Percentiles rank a stretch among this genome's conserved stretches.
phyloP scores from a whole-genome alignment of 2,797 vertebrate species.

The Galaxias olidus region DNA sequence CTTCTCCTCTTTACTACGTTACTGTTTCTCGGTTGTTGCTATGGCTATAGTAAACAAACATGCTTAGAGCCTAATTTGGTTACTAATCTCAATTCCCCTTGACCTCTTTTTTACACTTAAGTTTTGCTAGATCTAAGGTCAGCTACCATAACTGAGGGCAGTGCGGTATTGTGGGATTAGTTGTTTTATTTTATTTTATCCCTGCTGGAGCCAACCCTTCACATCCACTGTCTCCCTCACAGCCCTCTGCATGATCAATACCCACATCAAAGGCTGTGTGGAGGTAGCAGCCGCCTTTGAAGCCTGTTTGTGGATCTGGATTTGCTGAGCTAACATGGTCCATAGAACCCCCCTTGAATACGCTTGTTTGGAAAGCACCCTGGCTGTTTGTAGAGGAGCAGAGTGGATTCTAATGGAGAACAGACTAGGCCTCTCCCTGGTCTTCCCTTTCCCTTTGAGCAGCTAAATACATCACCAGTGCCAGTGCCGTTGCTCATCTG shows the following conservation, averaged over 20 bases:
- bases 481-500: slow-evolving; percentile 63
- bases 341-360: slow-evolving; percentile 75
- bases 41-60: too few relatives aligned
- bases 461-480: slow-evolving; percentile 54
- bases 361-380: slow-evolving; percentile 90
- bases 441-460: slow-evolving; percentile 63
- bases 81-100: slow-evolving; percentile 53
- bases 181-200: slow-evolving; percentile 63
- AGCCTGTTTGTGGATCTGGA: slow-evolving; percentile 85
- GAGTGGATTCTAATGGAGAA: slow-evolving; percentile 84
- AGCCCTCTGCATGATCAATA: slow-evolving; percentile 79
- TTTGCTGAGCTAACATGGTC: slow-evolving; percentile 87
- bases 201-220: slow-evolving; percentile 53
- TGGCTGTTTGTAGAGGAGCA: slow-evolving; percentile 88
- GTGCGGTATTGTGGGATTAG: slow-evolving; percentile 53
- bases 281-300: slow-evolving; percentile 87
- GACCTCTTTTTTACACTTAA: slow-evolving; percentile 45
- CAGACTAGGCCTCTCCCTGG: slow-evolving; percentile 66
- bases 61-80: too few relatives aligned
- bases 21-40: too few relatives aligned
- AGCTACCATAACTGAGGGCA: slow-evolving; percentile 62
- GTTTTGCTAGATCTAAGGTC: slow-evolving; percentile 52
- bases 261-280: slow-evolving; percentile 83
- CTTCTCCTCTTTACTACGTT: too few relatives aligned
- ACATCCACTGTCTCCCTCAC: slow-evolving; percentile 65